Conservation (phyloP, 2,113 vertebrate species). For the Otus sunia region DNA sequence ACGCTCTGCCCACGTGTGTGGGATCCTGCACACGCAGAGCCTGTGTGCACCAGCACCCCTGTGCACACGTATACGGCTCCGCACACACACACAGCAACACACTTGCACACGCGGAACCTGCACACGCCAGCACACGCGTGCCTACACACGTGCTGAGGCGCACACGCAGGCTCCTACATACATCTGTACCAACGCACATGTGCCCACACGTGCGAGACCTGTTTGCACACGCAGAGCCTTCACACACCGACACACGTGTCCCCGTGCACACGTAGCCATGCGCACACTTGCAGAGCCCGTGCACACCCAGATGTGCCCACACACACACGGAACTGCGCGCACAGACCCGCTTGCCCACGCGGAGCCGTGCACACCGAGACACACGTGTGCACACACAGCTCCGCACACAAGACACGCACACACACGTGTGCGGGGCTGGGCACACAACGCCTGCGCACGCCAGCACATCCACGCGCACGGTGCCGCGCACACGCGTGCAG, state of each 20-base stretch:
- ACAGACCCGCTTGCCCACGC: fast-evolving
- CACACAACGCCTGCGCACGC: too few relatives aligned
- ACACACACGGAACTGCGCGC: background rate
- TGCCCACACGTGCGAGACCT: background rate
- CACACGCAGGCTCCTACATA: background rate
- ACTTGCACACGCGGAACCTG: background rate
- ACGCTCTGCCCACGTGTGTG: background rate
- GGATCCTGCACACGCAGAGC: background rate
- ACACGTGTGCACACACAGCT: fast-evolving
- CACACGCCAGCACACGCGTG: background rate
- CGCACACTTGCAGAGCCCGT: background rate
- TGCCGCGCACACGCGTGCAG: fast-evolving
- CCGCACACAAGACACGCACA: background rate
- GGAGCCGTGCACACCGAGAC: background rate
- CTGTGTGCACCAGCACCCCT: background rate
- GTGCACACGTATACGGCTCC: background rate
- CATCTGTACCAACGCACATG: fast-evolving
- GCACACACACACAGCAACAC: background rate
- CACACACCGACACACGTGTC: background rate
- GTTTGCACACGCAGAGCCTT: background rate
- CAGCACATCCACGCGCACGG: background rate
- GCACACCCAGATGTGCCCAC: background rate
- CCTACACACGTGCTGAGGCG: fast-evolving
- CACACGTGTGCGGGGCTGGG: background rate
- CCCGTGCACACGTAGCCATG: fast-evolving